Evolutionary conservation across 2,113 vertebrate species (phyloP), one percentile per base, ranked within the genome.

Genomic region (Boulengeromyrus knoepffleri): DNA sequence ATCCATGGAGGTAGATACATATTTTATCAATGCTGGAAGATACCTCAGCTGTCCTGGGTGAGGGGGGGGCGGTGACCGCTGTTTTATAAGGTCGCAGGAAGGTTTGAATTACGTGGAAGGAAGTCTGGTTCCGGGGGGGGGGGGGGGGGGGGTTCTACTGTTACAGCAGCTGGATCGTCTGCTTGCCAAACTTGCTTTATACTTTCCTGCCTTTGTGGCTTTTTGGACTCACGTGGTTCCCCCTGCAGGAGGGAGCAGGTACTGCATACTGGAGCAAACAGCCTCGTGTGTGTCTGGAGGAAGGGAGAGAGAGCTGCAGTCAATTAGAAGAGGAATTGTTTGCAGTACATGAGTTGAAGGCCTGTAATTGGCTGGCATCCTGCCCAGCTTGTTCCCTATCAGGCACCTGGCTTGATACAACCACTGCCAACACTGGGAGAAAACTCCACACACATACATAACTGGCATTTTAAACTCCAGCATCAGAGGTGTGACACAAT

Each of bases 171-270:
- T 13, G 2, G 36, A 45, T 24, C 10, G 5, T 27, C 45, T 49
- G 88, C 24, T 42, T 80, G 74, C 56, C 62, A 24, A 27, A 47
- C 56, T n/a, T 12, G 13, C 49, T 17, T 39, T 19, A 0, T 52
- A n/a, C 9, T 17, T 56, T 31, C 27, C 19, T 45, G 21, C 36
- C 21, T 12, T 62, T 3, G 36, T 1, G 39, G 15, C 15, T 58
- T 52, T 58, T 49, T 45, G 27, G 46, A 17, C 88, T 80, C 36
- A 17, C 0, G 6, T 62, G 17, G 27, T 5, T 53, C 80, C 88
- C 27, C 80, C 83, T 86, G 88, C 53, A 91, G 83, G 47, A 39
- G 5, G 17, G 88, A 89, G 80, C 58, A 46, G 90, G 88, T 86
- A 86, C 88, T 91, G 80, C 80, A 50, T 17, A 50, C n/a, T 10